Base-by-base conservation (phyloP, 2,797 vertebrate species). In the Oryzias dopingdopingensis region DNA sequence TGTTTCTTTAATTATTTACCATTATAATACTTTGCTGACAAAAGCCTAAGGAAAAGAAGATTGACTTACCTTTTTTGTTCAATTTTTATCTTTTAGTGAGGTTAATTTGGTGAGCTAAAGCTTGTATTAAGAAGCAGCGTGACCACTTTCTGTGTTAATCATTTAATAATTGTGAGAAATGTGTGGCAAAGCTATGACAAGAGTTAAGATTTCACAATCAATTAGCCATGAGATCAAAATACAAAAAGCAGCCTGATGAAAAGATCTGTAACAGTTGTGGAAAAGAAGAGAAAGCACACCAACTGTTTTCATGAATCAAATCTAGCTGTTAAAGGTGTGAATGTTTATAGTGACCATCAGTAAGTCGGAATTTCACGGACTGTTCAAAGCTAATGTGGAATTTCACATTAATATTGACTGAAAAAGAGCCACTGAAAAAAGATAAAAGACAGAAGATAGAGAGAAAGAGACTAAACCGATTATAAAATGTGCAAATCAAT, bases 61-160 rank as follows among this genome's bases (percentile, higher is more conserved):
- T 84, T 84, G 49, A 90, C 88, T 88, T 76, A 88, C 88, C 88
- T 89, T 78, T 13, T 70, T 71, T 77, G 26, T 6, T 29, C 26
- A 1, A 6, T 59, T 72, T 53, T 58, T 41, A 59, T 47, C 69
- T 42, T 89, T 85, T 82, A 85, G 87, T 74, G 0, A 45, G 54
- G 69, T 86, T 82, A 84, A 83, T 83, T 80, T 70, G 65, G 70
- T 69, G 76, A 77, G 76, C 63, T 82, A 63, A 77, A 84, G 84
- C 76, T 76, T 86, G 20, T 70, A 81, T 79, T 83, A 85, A 77
- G 51, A 80, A 85, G 86, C 80, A 72, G 69, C 75, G 81, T 73
- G 69, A 84, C 67, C 66, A 79, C 65, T 67, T 79, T 84, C 70
- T 80, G 82, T 70, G 72, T 59, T 82, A 69, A 80, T 79, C 79